These are phyloP conservation scores for Yponomeuta malinellus DNA, from an alignment of 2,888 invertebrate species.

Conservation along the genomic window DNA sequence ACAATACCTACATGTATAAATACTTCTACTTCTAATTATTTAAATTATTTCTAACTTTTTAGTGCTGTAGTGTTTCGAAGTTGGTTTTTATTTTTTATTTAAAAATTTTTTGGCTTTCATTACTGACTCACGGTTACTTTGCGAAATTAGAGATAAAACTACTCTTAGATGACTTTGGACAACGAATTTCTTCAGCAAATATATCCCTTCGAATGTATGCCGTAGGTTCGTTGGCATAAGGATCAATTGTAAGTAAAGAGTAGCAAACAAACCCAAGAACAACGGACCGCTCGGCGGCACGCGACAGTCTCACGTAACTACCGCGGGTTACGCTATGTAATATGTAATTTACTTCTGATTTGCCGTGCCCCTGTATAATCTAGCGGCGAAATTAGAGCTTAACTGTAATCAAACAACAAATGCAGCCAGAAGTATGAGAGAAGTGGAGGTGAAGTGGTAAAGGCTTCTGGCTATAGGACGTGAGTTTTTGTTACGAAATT, in stretches of 20 bases:
- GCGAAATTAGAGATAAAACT: too few species aligned
- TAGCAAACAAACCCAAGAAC: background rate
- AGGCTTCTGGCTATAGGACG: background rate
- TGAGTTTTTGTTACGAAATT: background rate
- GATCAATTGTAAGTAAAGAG: background rate
- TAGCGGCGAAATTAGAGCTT: conserved; percentile 11
- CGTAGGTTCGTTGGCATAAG: too few species aligned
- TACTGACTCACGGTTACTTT: too few species aligned
- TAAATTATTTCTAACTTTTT: too few species aligned
- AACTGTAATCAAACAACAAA: background rate
- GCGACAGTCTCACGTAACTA: background rate
- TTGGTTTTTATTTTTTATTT: too few species aligned
- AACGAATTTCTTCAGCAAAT: too few species aligned
- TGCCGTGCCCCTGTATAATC: conserved; percentile 10
- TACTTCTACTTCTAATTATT: too few species aligned
- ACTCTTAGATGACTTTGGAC: too few species aligned
- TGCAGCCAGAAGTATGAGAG: background rate
- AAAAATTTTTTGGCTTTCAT: too few species aligned
- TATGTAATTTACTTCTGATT: conserved; percentile 13
- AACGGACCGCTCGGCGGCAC: background rate
- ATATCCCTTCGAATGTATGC: too few species aligned
- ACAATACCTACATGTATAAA: too few species aligned
- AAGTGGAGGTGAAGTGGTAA: background rate
- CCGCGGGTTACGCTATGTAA: conserved; percentile 12
- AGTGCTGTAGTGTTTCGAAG: too few species aligned